phyloP scores from a whole-genome alignment of 2,113 vertebrate genomes.

The Amazona vittata region DNA sequence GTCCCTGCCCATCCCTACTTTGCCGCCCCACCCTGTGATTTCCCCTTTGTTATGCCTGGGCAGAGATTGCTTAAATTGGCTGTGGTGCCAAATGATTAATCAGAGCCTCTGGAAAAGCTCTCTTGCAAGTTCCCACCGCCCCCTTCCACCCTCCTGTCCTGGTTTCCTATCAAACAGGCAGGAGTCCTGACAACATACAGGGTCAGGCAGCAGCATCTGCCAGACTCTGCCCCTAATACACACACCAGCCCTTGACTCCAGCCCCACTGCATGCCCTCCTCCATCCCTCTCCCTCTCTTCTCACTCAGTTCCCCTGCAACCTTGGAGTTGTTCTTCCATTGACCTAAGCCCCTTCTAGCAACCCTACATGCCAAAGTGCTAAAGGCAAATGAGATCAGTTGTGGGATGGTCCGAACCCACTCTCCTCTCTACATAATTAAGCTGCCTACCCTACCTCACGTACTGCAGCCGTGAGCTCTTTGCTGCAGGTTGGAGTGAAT shows the following conservation, averaged over 20 bases:
- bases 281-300: not conserved
- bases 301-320: not conserved
- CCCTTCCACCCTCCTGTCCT: not conserved
- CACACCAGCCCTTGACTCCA: not conserved
- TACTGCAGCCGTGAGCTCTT: not conserved
- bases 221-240: not conserved
- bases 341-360: not conserved
- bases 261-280: not conserved
- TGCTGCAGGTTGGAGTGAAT: not conserved
- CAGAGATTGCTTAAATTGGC: slow-evolving; percentile 31
- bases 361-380: not conserved
- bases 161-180: not conserved
- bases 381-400: not conserved
- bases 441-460: not conserved
- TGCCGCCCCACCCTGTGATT: not conserved
- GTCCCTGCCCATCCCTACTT: not conserved
- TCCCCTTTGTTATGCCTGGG: slow-evolving; percentile 29
- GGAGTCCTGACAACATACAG: not conserved
- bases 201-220: not conserved
- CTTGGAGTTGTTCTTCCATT: not conserved
- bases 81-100: not conserved
- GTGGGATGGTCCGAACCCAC: accelerated
- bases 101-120: slow-evolving; percentile 14
- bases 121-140: not conserved
- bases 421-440: not conserved